These are phyloP conservation scores for Champsocephalus gunnari DNA, from an alignment of 2,797 vertebrate species.

Conservation along the genomic window DNA sequence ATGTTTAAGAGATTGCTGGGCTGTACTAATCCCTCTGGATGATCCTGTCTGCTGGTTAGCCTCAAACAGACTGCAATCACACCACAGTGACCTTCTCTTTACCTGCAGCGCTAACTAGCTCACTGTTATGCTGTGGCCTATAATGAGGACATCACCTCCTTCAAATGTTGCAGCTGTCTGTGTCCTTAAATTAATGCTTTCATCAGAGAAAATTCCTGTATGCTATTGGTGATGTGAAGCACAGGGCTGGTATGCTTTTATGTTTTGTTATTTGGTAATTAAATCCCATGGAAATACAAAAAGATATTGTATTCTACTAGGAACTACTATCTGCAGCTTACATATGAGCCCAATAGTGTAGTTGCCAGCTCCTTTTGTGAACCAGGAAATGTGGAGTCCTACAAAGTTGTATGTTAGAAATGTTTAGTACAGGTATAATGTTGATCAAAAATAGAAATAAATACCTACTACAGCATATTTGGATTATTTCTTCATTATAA, in stretches of 20 bases:
- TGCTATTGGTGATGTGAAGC: background rate
- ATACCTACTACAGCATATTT: no score
- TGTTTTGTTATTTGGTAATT: background rate
- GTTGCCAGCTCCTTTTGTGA: no score
- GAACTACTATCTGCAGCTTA: background rate
- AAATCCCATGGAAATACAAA: constrained; percentile 1
- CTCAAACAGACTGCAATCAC: constrained; percentile 64
- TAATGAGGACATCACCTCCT: constrained; percentile 47
- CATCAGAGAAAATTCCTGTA: background rate
- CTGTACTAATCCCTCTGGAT: constrained; percentile 69
- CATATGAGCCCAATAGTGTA: background rate
- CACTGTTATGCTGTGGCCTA: constrained; percentile 10
- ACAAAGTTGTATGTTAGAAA: no score
- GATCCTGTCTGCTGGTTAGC: constrained; percentile 68
- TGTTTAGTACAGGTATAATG: no score
- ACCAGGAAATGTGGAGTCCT: no score
- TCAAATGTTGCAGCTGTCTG: background rate
- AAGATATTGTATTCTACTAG: background rate
- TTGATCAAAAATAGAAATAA: no score
- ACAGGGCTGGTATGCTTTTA: background rate
- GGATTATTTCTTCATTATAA: no score
- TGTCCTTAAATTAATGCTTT: background rate
- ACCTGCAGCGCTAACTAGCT: constrained; percentile 49
- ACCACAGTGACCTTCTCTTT: constrained; percentile 66
- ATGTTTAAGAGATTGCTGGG: constrained; percentile 63